Conservation (phyloP, 2,797 vertebrate genomes). For the Peromyscus aztecus region DNA sequence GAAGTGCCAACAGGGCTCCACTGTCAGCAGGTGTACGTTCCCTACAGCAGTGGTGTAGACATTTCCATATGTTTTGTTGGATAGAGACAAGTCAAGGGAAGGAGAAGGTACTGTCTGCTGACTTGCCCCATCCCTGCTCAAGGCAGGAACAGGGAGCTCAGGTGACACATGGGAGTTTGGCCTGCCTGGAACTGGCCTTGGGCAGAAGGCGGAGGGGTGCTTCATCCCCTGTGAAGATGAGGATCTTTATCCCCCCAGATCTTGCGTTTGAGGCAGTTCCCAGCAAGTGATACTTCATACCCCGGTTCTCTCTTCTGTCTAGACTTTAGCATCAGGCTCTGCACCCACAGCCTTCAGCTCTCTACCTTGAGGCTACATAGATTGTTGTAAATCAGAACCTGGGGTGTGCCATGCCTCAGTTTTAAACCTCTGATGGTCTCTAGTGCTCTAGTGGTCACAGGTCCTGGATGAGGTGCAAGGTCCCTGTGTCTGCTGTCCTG, state of each 20-base stretch:
- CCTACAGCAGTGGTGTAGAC: background rate
- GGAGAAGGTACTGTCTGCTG: background rate
- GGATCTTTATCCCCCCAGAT: too few relatives aligned
- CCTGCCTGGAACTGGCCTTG: background rate
- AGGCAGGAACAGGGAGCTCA: background rate
- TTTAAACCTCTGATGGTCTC: background rate
- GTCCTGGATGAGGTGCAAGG: background rate
- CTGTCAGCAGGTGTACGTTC: background rate
- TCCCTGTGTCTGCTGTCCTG: background rate
- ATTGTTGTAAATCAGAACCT: background rate
- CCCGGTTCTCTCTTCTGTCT: background rate
- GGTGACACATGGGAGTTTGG: background rate
- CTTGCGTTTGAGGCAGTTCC: background rate
- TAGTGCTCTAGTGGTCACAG: background rate
- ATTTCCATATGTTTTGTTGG: background rate
- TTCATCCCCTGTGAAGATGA: background rate
- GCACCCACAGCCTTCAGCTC: background rate
- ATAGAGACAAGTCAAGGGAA: background rate
- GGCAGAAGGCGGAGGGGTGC: too few relatives aligned
- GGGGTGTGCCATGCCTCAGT: background rate
- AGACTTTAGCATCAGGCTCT: background rate
- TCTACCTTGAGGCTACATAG: rapidly evolving
- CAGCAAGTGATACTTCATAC: rapidly evolving
- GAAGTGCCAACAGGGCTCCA: background rate
- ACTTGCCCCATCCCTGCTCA: too few relatives aligned